These are phyloP conservation scores for Syrrhaptes paradoxus DNA, from an alignment of 2,113 vertebrate species.

Conservation along the genomic window DNA sequence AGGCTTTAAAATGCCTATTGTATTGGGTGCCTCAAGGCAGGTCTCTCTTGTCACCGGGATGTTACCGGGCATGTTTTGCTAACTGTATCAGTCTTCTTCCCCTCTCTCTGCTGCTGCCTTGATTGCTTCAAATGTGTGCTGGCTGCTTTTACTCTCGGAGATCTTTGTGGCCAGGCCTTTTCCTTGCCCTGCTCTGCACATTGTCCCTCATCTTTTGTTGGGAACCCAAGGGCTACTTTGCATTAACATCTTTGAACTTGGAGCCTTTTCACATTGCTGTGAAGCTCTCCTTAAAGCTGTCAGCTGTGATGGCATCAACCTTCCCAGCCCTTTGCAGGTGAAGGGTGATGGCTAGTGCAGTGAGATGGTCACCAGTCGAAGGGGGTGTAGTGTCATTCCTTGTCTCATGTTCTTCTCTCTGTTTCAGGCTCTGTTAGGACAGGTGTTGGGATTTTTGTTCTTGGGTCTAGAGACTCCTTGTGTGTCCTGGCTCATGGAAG, in stretches of 20 bases:
- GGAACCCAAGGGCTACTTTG: neutral
- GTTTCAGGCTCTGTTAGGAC: neutral
- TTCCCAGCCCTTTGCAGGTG: neutral
- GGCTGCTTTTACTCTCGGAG: neutral
- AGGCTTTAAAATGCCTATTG: neutral
- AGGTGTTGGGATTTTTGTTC: neutral
- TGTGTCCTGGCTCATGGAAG: neutral
- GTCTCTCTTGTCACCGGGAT: neutral
- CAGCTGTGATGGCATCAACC: neutral
- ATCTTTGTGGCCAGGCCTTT: neutral
- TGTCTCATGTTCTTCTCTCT: neutral
- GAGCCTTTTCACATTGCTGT: neutral
- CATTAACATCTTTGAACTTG: neutral
- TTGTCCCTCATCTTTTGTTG: neutral
- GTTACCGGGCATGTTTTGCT: neutral
- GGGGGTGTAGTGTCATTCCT: neutral
- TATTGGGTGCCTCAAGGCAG: neutral
- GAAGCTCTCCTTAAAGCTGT: neutral
- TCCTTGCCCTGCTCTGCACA: neutral
- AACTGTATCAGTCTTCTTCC: neutral
- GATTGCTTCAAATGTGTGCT: neutral
- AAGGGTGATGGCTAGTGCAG: neutral
- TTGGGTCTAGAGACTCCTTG: neutral
- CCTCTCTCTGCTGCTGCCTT: no score
- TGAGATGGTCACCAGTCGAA: neutral